Conservation (phyloP, 1,140 invertebrate genomes). For the Neuroterus valhalla region DNA sequence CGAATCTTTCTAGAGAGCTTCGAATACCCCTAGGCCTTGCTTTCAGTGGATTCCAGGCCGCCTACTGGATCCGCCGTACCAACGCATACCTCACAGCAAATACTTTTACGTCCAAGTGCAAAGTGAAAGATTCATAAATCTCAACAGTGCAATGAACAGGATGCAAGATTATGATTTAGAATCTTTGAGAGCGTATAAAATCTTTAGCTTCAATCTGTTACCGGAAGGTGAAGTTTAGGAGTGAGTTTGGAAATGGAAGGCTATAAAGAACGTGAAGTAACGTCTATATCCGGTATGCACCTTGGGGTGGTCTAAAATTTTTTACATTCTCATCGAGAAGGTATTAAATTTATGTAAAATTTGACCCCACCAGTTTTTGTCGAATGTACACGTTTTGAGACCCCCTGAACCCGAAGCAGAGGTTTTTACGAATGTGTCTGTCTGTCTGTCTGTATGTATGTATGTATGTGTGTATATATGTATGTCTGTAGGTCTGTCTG, state of each 20-base stretch:
- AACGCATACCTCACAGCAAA: background rate
- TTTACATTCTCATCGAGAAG: too few relatives aligned
- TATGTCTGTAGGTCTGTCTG: too few relatives aligned
- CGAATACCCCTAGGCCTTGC: background rate
- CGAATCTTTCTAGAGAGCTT: background rate
- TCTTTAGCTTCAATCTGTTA: background rate
- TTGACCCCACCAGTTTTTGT: too few relatives aligned
- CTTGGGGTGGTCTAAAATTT: too few relatives aligned
- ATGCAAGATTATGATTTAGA: constrained; percentile 19
- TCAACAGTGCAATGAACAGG: background rate
- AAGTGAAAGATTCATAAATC: constrained; percentile 43
- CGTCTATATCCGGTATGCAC: too few relatives aligned
- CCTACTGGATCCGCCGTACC: background rate
- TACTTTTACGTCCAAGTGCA: constrained; percentile 4
- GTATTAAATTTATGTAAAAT: too few relatives aligned
- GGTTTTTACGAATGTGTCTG: too few relatives aligned
- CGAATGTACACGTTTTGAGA: too few relatives aligned
- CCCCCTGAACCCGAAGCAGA: too few relatives aligned
- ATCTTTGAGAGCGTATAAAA: constrained; percentile 1
- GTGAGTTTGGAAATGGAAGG: background rate
- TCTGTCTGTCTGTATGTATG: too few relatives aligned
- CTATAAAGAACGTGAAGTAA: too few relatives aligned
- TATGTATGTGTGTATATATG: too few relatives aligned
- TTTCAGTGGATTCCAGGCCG: background rate
- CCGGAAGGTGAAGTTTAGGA: background rate